These are phyloP conservation scores for Potorous gilbertii DNA, from an alignment of 2,797 vertebrate genomes.

Conservation along the genomic window DNA sequence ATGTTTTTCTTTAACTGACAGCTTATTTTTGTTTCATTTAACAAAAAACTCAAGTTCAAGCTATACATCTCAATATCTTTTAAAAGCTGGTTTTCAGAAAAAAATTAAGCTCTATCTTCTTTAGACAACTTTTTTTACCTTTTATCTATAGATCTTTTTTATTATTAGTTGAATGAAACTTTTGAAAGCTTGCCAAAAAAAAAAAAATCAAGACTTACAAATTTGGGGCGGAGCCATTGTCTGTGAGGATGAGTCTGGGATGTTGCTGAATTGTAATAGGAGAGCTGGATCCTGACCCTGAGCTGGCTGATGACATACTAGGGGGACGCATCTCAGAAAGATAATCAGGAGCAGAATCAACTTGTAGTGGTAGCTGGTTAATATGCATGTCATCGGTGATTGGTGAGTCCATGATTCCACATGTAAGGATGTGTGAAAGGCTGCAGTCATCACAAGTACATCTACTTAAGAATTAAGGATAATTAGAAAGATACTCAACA, in stretches of 20 bases:
- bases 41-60: neutral
- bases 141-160: neutral
- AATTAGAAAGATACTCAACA: slow-evolving; percentile 22
- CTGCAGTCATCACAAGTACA: slow-evolving; percentile 99
- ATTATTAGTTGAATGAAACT: neutral
- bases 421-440: slow-evolving; percentile 98
- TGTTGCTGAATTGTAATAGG: slow-evolving; percentile 95
- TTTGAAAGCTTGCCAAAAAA: neutral
- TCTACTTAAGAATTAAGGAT: slow-evolving; percentile 83
- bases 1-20: neutral
- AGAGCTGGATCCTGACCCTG: slow-evolving; percentile 95
- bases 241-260: slow-evolving; percentile 91
- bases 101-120: neutral
- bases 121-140: neutral
- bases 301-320: slow-evolving; percentile 96
- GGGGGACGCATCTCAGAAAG: slow-evolving; percentile 93
- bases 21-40: neutral
- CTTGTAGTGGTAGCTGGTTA: slow-evolving; percentile 92
- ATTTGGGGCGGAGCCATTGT: slow-evolving; percentile 88
- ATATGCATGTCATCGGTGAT: slow-evolving; percentile 93
- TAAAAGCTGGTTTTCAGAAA: slow-evolving; percentile 13
- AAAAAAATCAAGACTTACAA: slow-evolving; percentile 89
- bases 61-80: slow-evolving; percentile 9
- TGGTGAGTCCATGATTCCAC: slow-evolving; percentile 98
- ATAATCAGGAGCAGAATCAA: slow-evolving; percentile 91